Conservation (phyloP, 2,888 invertebrate species). For the Disparrhopalites patrizii region DNA sequence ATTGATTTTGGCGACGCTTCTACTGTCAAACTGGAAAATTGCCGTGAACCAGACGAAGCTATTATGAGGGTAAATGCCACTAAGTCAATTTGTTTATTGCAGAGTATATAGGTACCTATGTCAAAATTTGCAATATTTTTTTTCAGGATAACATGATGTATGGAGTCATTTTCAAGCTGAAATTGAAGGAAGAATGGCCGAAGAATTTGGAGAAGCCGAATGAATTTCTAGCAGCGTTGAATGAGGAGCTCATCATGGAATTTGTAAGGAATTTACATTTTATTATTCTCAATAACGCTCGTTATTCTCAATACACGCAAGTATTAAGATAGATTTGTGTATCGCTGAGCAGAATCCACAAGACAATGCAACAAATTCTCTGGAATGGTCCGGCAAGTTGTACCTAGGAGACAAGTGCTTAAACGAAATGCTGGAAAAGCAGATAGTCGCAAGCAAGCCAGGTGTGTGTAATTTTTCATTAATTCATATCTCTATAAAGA, state of each 20-base stretch:
- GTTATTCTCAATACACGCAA: too few relatives aligned
- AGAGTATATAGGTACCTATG: not conserved
- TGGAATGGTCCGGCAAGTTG: not conserved
- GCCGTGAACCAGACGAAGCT: constrained; percentile 11
- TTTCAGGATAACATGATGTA: not conserved
- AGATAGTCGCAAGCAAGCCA: not conserved
- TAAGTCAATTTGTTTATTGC: not conserved
- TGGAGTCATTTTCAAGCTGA: not conserved
- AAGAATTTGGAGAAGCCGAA: not conserved
- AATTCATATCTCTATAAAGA: too few relatives aligned
- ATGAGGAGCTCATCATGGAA: not conserved
- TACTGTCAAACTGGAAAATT: constrained; percentile 10
- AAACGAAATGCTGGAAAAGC: not conserved
- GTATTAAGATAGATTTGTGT: too few relatives aligned
- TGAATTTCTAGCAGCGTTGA: not conserved
- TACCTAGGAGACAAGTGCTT: not conserved
- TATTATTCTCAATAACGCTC: too few relatives aligned
- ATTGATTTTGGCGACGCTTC: constrained; percentile 35
- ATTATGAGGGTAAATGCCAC: constrained; percentile 30
- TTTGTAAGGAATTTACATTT: not conserved
- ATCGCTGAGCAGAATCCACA: too few relatives aligned
- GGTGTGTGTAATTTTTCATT: not conserved
- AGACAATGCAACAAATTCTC: too few relatives aligned
- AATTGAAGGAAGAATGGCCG: not conserved
- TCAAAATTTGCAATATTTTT: not conserved